Percentiles rank a stretch among this genome's conserved stretches.
These are phyloP conservation scores for Brachylomia viminalis DNA, from an alignment of 2,888 invertebrate genomes.

Conservation along the genomic window DNA sequence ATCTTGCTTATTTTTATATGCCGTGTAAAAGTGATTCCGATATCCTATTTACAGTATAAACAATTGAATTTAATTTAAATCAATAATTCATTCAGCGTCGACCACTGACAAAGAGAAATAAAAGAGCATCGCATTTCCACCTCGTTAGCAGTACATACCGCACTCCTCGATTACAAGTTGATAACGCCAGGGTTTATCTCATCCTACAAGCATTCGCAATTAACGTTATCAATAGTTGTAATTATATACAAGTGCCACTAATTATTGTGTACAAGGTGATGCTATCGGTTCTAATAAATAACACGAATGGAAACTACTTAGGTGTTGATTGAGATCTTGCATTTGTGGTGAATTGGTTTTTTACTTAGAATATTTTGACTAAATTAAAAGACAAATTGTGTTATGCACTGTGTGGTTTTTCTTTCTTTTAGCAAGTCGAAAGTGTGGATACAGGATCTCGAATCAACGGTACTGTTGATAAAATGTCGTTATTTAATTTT, in stretches of 20 bases:
- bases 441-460: too few relatives aligned
- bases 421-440: too few relatives aligned
- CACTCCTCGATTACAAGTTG: slow-evolving; percentile 10
- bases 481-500: too few relatives aligned
- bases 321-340: slow-evolving; percentile 18
- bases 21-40: too few relatives aligned
- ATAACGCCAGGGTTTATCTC: slow-evolving; percentile 38
- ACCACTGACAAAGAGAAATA: neutral
- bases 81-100: neutral
- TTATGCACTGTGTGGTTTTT: neutral
- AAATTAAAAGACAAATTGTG: neutral
- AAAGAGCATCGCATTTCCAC: neutral
- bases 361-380: neutral
- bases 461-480: too few relatives aligned
- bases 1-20: too few relatives aligned
- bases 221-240: slow-evolving; percentile 45
- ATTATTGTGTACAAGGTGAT: slow-evolving; percentile 46
- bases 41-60: neutral
- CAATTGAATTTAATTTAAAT: neutral
- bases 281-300: slow-evolving; percentile 42
- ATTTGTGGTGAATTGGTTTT: neutral
- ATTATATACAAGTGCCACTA: slow-evolving; percentile 38
- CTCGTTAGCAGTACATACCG: slow-evolving; percentile 34
- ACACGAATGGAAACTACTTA: slow-evolving; percentile 26
- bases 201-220: slow-evolving; percentile 48